Evolutionary conservation across 1,140 invertebrate genomes (phyloP).

Genomic region (Schlechtendalia chinensis): DNA sequence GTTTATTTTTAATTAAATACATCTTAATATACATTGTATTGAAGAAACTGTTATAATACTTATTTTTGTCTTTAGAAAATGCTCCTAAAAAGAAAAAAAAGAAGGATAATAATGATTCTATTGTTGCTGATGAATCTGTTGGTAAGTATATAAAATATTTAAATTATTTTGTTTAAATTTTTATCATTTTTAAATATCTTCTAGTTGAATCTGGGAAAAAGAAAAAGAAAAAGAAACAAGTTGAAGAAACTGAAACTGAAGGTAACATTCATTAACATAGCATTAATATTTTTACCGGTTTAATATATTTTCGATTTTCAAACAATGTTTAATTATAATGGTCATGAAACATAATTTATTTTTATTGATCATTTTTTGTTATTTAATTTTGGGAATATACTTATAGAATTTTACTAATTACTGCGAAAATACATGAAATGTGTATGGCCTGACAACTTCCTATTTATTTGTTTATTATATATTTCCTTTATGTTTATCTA

Average conservation of each 20-base stretch:
- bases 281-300: no score
- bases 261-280: neutral
- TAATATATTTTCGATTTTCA: no score
- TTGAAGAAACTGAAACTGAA: constrained; percentile 9
- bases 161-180: neutral
- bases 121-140: constrained; percentile 20
- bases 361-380: no score
- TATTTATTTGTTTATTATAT: no score
- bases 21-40: neutral
- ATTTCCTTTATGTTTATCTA: no score
- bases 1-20: neutral
- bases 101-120: constrained; percentile 9
- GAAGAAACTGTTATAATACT: neutral
- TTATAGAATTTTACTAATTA: no score
- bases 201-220: constrained; percentile 31
- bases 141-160: neutral
- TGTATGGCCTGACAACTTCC: no score
- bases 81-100: constrained; percentile 21
- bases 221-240: constrained; percentile 35
- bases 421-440: no score
- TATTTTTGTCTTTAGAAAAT: neutral
- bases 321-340: no score
- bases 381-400: no score
- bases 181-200: neutral
- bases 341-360: no score